Percentiles rank a stretch among this genome's conserved stretches.
Conservation (phyloP, 1,140 invertebrate genomes). For the Monomorium pharaonis region DNA sequence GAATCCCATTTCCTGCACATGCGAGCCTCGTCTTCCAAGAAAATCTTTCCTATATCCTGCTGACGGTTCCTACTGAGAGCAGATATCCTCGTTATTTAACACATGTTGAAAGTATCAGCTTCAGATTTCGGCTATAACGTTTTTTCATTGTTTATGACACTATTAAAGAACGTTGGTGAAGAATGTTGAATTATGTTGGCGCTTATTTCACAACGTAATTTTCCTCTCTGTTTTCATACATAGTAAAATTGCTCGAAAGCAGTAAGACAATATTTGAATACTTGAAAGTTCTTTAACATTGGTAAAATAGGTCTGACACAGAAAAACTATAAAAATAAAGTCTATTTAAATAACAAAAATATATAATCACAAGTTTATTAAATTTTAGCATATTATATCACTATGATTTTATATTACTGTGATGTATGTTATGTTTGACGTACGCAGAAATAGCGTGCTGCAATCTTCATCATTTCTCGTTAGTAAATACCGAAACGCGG, state of each 20-base stretch:
- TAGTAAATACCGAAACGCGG: conserved; percentile 16
- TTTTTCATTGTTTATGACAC: not conserved
- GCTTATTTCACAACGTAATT: not conserved
- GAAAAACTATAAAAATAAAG: not conserved
- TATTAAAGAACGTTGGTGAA: no score
- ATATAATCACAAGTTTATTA: not conserved
- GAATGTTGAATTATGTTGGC: not conserved
- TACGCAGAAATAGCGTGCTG: not conserved
- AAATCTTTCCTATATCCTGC: conserved; percentile 59
- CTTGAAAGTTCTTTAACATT: not conserved
- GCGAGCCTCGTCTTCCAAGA: conserved; percentile 37
- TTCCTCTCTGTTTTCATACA: not conserved
- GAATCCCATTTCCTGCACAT: conserved; percentile 59
- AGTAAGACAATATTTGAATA: not conserved
- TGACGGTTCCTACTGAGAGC: not conserved
- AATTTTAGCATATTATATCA: not conserved
- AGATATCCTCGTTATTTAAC: conserved; percentile 37
- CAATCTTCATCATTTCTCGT: conserved; percentile 5
- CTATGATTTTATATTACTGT: not conserved
- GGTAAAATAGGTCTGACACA: not conserved
- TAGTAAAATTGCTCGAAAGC: not conserved
- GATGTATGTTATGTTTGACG: not conserved
- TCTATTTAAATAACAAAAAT: not conserved
- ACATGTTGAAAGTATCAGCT: not conserved
- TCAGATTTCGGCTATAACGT: not conserved